Percentiles rank a stretch among this genome's conserved stretches.
These are phyloP conservation scores for Leucoma salicis DNA, from an alignment of 2,888 invertebrate species.

Conservation along the genomic window DNA sequence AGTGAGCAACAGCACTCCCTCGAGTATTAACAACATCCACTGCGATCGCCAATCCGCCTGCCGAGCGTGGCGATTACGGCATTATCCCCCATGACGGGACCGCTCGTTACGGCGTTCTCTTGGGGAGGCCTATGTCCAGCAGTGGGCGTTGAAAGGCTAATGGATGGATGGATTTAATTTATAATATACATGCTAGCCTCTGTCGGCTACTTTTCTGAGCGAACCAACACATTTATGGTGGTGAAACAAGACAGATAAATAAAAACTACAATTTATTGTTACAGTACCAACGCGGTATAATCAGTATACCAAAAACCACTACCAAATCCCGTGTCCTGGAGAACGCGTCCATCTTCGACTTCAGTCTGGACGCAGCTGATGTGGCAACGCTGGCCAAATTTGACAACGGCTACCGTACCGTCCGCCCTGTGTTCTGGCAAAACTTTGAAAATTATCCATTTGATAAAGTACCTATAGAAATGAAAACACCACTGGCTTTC, in stretches of 20 bases:
- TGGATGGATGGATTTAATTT: no score
- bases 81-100: no score
- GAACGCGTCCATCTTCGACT: constrained; percentile 66
- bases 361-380: constrained; percentile 48
- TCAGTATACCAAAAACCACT: constrained; percentile 57
- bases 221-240: no score
- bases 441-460: constrained; percentile 35
- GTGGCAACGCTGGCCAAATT: constrained; percentile 46
- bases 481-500: constrained; percentile 12
- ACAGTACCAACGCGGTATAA: constrained; percentile 60
- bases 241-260: background rate
- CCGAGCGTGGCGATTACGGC: no score
- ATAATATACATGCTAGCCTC: no score
- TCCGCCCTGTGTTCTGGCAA: constrained; percentile 48
- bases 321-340: constrained; percentile 52
- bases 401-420: constrained; percentile 54
- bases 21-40: no score
- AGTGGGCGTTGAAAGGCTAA: background rate
- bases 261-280: background rate
- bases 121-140: no score
- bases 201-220: no score
- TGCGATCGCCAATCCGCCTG: no score
- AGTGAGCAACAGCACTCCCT: no score
- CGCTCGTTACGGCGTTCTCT: no score
- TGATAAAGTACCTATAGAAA: constrained; percentile 11